These are phyloP conservation scores for Centropyge bicolor DNA, from an alignment of 2,797 vertebrate genomes.

Conservation along the genomic window DNA sequence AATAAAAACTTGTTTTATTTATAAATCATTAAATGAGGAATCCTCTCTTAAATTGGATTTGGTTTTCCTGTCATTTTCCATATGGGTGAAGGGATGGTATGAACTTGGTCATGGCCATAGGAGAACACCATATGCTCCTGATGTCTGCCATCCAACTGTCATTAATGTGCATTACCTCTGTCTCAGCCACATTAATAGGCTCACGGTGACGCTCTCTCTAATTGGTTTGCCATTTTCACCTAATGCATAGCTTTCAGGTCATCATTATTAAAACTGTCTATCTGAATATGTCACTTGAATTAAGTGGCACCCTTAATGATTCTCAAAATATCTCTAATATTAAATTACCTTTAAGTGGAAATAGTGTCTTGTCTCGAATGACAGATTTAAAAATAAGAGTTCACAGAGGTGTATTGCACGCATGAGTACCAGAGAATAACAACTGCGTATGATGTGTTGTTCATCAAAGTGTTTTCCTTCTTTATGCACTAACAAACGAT, in stretches of 20 bases:
- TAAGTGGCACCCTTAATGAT: slow-evolving; percentile 31
- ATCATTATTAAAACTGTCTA: slow-evolving; percentile 46
- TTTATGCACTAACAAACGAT: slow-evolving; percentile 69
- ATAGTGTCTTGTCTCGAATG: not conserved
- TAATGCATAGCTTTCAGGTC: slow-evolving; percentile 56
- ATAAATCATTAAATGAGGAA: not conserved
- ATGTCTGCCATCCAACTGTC: slow-evolving; percentile 68
- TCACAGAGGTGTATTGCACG: not conserved
- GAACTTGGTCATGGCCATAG: slow-evolving; percentile 58
- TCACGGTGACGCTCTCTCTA: slow-evolving; percentile 46
- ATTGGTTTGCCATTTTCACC: slow-evolving; percentile 69
- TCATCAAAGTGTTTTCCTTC: slow-evolving; percentile 53
- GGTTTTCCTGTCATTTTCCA: slow-evolving; percentile 41
- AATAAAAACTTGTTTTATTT: slow-evolving; percentile 21
- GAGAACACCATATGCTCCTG: slow-evolving; percentile 68
- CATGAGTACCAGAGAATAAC: slow-evolving; percentile 18
- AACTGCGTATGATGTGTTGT: slow-evolving; percentile 20
- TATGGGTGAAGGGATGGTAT: slow-evolving; percentile 23
- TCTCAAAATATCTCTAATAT: slow-evolving; percentile 2
- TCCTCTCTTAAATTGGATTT: slow-evolving; percentile 19
- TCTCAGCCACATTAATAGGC: slow-evolving; percentile 59
- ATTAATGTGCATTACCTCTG: slow-evolving; percentile 71
- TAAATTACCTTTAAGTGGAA: slow-evolving; percentile 3
- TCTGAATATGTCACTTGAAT: slow-evolving; percentile 50
- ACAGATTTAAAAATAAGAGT: not conserved